Evolutionary conservation across 1,140 invertebrate species (phyloP).

Genomic region (Calosoma granatense): DNA sequence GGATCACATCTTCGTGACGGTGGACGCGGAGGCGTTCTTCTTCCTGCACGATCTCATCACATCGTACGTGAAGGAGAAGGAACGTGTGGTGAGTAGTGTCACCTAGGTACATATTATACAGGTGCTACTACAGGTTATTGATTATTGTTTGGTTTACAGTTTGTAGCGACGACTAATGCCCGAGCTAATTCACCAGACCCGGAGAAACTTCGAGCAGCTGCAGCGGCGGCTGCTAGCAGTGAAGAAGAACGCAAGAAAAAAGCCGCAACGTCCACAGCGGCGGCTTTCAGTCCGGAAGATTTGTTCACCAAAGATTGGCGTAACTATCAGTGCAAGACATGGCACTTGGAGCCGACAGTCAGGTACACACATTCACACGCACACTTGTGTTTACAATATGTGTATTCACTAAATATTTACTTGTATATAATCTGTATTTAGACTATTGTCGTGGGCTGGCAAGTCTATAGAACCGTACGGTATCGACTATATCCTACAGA

Average conservation of each 20-base stretch:
- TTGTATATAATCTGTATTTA: background rate
- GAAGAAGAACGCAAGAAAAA: constrained; percentile 16
- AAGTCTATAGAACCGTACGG: constrained; percentile 95
- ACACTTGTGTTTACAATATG: background rate
- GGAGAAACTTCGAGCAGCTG: background rate
- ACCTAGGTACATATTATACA: too few relatives aligned
- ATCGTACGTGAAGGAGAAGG: constrained; percentile 88
- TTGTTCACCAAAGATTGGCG: constrained; percentile 79
- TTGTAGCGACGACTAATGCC: constrained; percentile 27
- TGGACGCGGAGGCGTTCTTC: constrained; percentile 95
- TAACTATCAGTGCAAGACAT: constrained; percentile 89
- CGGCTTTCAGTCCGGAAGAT: constrained; percentile 32
- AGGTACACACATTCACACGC: constrained; percentile 41
- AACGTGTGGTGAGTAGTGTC: constrained; percentile 64
- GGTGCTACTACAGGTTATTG: too few relatives aligned
- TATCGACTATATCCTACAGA: constrained; percentile 94
- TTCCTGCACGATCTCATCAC: constrained; percentile 95
- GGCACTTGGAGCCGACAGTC: constrained; percentile 96
- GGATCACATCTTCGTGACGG: constrained; percentile 95
- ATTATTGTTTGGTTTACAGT: too few relatives aligned
- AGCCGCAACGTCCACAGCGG: constrained; percentile 34
- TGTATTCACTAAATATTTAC: background rate
- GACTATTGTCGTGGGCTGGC: constrained; percentile 63
- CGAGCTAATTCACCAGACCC: constrained; percentile 32
- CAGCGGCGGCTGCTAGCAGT: background rate